phyloP scores from a whole-genome alignment of 2,797 vertebrate genomes.

The Cyclopterus lumpus region DNA sequence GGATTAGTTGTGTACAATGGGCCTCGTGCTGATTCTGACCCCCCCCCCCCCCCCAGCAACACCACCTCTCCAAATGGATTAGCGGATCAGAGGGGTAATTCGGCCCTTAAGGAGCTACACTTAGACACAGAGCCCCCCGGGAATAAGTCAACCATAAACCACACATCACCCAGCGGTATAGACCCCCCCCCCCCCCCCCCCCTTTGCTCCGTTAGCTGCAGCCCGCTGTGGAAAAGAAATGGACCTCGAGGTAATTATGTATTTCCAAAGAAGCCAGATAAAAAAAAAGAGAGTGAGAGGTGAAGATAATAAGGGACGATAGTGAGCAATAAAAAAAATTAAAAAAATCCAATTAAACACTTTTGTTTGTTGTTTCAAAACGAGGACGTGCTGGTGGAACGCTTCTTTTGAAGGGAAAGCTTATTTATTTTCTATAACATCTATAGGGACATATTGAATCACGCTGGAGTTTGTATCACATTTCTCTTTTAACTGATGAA shows the following conservation, averaged over 20 bases:
- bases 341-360: constrained; percentile 39
- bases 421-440: not conserved
- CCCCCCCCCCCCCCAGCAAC: constrained; percentile 31
- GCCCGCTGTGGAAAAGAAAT: constrained; percentile 47
- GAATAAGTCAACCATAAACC: constrained; percentile 77
- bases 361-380: constrained; percentile 31
- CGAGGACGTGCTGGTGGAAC: too few species aligned
- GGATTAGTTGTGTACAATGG: constrained; percentile 42
- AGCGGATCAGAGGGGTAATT: constrained; percentile 79
- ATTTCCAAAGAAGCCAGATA: constrained; percentile 43
- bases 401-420: not conserved
- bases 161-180: constrained; percentile 66
- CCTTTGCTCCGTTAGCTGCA: constrained; percentile 48
- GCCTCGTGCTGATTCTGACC: constrained; percentile 59
- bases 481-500: not conserved
- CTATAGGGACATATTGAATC: not conserved
- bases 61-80: constrained; percentile 73
- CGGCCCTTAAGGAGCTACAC: constrained; percentile 73
- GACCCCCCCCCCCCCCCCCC: constrained; percentile 40
- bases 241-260: constrained; percentile 58
- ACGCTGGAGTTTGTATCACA: too few species aligned
- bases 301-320: constrained; percentile 24
- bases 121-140: constrained; percentile 66
- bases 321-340: too few species aligned
- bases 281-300: not conserved